Base-by-base conservation (phyloP, 2,113 vertebrate genomes). In the Lates calcarifer region DNA sequence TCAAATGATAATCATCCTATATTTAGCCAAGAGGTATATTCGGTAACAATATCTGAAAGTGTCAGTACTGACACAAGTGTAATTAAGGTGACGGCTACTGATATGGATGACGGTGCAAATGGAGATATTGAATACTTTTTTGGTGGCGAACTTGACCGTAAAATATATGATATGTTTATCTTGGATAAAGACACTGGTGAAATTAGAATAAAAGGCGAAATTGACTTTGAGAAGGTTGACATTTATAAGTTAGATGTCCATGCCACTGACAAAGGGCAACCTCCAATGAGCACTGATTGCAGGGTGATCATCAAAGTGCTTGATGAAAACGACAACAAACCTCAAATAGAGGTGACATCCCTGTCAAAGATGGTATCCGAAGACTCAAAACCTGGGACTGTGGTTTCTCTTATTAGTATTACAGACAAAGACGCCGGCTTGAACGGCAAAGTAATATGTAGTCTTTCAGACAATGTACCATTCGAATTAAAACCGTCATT, bases 401-500 rank as follows among this genome's bases (percentile, higher is more conserved):
- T 93, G 8, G 74, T 95, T 73, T 90, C 90, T 24, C 87, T 95
- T 0, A 93, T 95, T 6, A 93, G 93, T 71, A 64, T 95, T 5
- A 89, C 65, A 22, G 94, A 95, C 66, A 75, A 61, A 56, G 94
- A 94, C 61, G 74, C 90, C 0, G 93, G 85, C 2, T 43, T 90
- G 0, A 95, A 95, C 2, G 93, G 91, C 0, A 94, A 93, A 78
- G 84, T 94, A 0, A 43, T 89, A 10, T 92, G 91, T 2, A 88
- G 77, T 57, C 68, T 94, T 1, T 60, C 83, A 13, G 51, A 84
- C 2, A 73, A 92, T 65, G 6, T 81, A 0, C 91, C 93, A 0
- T 95, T 95, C 1, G 89, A 94, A 4, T 83, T 95, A 77, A 94
- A 93, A 31, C 87, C 91, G 3, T 93, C 94, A 2, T 89, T 86